Evolutionary conservation across 2,797 vertebrate genomes (phyloP), one percentile per base, ranked within the genome.

Genomic region (Epinephelus malabaricus): DNA sequence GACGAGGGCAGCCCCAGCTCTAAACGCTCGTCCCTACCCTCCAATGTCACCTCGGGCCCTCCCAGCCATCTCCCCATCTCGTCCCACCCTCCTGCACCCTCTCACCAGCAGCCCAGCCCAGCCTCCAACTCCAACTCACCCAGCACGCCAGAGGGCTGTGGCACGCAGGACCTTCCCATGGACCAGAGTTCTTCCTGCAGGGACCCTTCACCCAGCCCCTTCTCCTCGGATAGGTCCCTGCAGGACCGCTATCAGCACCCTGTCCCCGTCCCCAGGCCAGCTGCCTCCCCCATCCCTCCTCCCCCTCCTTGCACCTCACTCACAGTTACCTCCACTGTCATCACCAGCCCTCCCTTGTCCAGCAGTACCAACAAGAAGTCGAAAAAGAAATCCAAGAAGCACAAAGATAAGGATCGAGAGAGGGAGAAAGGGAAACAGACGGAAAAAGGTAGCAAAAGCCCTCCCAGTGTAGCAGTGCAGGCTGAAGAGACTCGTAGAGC

Each of bases 301-400:
- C 72, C 78, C 6, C 56, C 71, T 47, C 74, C 50, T 43, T 83
- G 81, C 82, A 93, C 92, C 71, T 92, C 87, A 30, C 88, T 93
- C 77, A 91, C 91, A 23, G 85, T 93, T 34, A 90, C 89, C 75
- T 92, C 94, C 60, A 85, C 92, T 25, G 89, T 92, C 78, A 74
- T 92, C 87, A 89, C 86, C 88, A 92, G 87, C 85, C 83, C 84
- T 53, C 67, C 90, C 25, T 80, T 85, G 58, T 69, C 90, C 68
- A 85, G 82, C 84, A 85, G 56, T 63, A 83, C 84, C 85, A 94
- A 93, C 84, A 96, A 95, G 91, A 96, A 96, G 84, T 92, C 93
- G 79, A 96, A 96, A 92, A 98, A 97, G 94, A 96, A 96, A 86
- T 95, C 95, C 25, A 96, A 97, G 92, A 97, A 97, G 95, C 95